A percentile compares a stretch with the other conserved stretches of the same genome.
phyloP scores from a whole-genome alignment of 2,888 invertebrate genomes.

The Drosophila mayaguana region DNA sequence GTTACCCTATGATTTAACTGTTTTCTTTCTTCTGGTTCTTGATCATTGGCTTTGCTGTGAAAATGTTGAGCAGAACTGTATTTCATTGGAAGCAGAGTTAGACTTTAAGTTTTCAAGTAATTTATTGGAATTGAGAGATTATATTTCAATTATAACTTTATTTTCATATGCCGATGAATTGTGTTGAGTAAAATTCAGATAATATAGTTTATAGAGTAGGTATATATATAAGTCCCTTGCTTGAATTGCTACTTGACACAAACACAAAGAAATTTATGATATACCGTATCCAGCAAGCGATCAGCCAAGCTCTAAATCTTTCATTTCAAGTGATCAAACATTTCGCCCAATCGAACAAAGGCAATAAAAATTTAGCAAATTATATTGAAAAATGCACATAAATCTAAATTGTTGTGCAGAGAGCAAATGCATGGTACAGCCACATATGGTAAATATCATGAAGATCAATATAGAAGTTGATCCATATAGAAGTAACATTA shows the following conservation, averaged over 20 bases:
- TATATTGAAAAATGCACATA: conserved; percentile 50
- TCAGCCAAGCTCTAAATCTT: neutral
- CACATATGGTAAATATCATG: conserved; percentile 53
- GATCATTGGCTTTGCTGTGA: conserved; percentile 9
- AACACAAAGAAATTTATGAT: neutral
- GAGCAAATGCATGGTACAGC: conserved; percentile 11
- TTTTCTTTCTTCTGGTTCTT: neutral
- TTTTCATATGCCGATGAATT: neutral
- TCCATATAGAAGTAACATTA: conserved; percentile 33
- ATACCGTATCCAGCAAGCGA: neutral
- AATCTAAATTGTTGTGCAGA: conserved; percentile 70
- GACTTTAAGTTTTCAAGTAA: neutral
- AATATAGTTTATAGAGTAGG: neutral
- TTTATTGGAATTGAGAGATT: neutral
- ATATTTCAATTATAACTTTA: neutral
- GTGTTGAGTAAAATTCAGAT: too few relatives aligned
- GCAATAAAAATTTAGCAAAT: conserved; percentile 43
- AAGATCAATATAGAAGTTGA: conserved; percentile 43
- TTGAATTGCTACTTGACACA: neutral
- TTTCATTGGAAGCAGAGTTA: neutral
- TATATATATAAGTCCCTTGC: too few relatives aligned
- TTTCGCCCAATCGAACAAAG: conserved; percentile 38
- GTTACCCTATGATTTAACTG: conserved; percentile 66
- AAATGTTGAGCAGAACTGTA: neutral
- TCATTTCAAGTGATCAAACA: conserved; percentile 17